Base-by-base conservation (phyloP, 2,888 invertebrate species). In the Anthophora plumipes region DNA sequence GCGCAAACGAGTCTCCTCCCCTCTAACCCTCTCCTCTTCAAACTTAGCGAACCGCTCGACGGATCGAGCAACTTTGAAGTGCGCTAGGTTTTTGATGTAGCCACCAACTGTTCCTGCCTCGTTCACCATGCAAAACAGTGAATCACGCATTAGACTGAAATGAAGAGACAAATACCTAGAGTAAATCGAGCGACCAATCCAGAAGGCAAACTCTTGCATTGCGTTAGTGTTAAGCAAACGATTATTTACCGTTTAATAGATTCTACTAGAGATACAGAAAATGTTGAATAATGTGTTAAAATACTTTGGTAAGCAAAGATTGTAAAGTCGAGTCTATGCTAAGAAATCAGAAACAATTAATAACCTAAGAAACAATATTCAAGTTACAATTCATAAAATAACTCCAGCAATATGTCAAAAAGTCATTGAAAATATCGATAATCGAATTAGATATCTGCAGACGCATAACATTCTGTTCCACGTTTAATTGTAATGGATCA, bases 1-100 rank as follows among this genome's bases (percentile, higher is more conserved):
- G 63, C 54, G 75, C 88, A 88, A 86, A 89, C 84, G 89, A 89
- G 78, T 55, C 82, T 48, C 31, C 69, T 82, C 76, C 39, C 59
- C 54, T 55, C 59, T 69, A 54, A 74, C 67, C 59, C 76, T 57
- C 68, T 70, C 50, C 64, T 31, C 31, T 37, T 31, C 12, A 14
- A 20, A 46, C 66, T 63, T 60, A 57, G 59, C 48, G 63, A 73
- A 41, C 72, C 55, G 76, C 80, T 72, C 70, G 48, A 54, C 78
- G 80, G 82, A 86, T 86, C 88, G 79, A 84, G 77, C 84, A 90
- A 92, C 93, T 93, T 93, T 93, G 92, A 93, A 93, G 92, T 92
- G 88, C 90, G 90, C 85, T 84, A 79, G 86, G 90, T 92, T 93
- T 93, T 93, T 93, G 92, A 93, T 93, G 91, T 93, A 89, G 89